phyloP scores from a whole-genome alignment of 2,797 vertebrate genomes.

The Amblyraja radiata region DNA sequence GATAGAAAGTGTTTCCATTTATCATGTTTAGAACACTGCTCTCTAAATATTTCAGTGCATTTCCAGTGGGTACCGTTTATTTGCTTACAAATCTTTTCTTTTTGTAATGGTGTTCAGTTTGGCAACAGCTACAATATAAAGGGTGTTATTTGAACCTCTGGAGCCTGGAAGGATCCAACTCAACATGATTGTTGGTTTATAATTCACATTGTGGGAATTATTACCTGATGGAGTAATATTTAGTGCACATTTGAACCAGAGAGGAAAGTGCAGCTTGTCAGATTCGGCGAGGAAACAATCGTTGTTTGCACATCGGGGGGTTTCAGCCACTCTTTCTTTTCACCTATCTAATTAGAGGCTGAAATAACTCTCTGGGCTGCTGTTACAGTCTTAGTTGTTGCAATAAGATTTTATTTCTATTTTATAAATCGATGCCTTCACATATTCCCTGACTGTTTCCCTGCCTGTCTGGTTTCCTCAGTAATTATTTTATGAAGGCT shows the following conservation, averaged over 20 bases:
- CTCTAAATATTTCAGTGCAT: slow-evolving; percentile 19
- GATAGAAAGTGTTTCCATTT: background rate
- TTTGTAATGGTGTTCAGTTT: slow-evolving; percentile 16
- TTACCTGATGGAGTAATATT: slow-evolving; percentile 1
- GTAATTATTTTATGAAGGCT: background rate
- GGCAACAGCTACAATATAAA: slow-evolving; percentile 4
- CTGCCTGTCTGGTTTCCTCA: background rate
- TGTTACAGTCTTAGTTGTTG: slow-evolving; percentile 4
- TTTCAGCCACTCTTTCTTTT: slow-evolving; percentile 11
- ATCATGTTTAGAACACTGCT: background rate
- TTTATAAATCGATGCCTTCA: slow-evolving; percentile 27
- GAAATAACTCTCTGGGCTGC: slow-evolving; percentile 31
- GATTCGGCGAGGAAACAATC: background rate
- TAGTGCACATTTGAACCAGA: slow-evolving; percentile 15
- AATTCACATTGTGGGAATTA: background rate
- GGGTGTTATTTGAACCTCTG: slow-evolving; percentile 10
- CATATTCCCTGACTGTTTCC: background rate
- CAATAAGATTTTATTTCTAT: slow-evolving; percentile 27
- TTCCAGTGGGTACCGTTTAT: background rate
- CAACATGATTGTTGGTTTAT: slow-evolving; percentile 14
- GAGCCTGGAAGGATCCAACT: background rate
- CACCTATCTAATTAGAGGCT: slow-evolving; percentile 25
- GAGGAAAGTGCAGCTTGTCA: slow-evolving; percentile 10
- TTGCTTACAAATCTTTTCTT: background rate
- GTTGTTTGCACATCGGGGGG: background rate